A percentile compares a stretch with the other conserved stretches of the same genome.
Conservation (phyloP, 2,888 invertebrate species). For the Trichacis sp. region DNA sequence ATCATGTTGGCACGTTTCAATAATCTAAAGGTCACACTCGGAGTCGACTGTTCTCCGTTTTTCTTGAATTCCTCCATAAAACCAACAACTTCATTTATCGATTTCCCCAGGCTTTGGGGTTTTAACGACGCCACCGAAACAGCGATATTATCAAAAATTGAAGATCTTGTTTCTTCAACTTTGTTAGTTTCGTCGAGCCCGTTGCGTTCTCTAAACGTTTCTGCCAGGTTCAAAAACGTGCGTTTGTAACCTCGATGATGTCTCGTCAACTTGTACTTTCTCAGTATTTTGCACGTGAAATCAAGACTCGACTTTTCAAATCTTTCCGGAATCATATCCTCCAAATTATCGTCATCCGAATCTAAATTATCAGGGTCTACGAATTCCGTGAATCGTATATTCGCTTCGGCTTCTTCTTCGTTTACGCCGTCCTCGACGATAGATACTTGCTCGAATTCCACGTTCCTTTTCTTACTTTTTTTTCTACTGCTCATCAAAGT, state of each 20-base stretch:
- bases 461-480: not conserved
- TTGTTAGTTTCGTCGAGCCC: constrained; percentile 35
- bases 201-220: constrained; percentile 23
- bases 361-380: constrained; percentile 21
- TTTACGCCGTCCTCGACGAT: not conserved
- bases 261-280: constrained; percentile 48
- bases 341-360: constrained; percentile 6
- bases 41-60: constrained; percentile 31
- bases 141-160: constrained; percentile 58
- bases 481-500: constrained; percentile 24
- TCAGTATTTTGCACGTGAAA: constrained; percentile 45
- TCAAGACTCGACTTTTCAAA: constrained; percentile 9
- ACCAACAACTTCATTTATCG: constrained; percentile 51
- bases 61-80: constrained; percentile 57
- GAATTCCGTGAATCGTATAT: constrained; percentile 3
- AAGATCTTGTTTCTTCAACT: constrained; percentile 16
- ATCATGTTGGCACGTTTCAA: constrained; percentile 75
- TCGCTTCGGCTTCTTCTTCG: constrained; percentile 13
- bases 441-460: not conserved
- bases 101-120: constrained; percentile 49
- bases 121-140: constrained; percentile 62
- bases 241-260: constrained; percentile 2
- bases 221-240: constrained; percentile 48
- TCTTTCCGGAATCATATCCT: not conserved
- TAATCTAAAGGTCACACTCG: constrained; percentile 68